Percentiles rank a stretch among this genome's conserved stretches.
Conservation (phyloP, 2,113 vertebrate species). For the Damaliscus lunatus region DNA sequence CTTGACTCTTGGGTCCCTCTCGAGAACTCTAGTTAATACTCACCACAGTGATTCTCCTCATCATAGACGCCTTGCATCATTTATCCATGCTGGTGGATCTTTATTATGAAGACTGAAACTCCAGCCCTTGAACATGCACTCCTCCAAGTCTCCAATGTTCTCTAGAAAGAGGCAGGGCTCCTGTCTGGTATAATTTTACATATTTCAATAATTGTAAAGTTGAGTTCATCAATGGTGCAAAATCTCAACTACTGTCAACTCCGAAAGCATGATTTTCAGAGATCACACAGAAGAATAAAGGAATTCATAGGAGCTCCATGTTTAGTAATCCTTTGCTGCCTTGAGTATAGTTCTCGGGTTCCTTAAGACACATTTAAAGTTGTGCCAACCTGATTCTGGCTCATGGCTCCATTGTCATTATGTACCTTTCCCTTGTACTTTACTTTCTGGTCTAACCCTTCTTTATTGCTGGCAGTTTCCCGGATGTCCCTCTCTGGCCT, state of each 20-base stretch:
- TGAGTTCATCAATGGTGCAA: neutral
- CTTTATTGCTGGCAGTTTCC: neutral
- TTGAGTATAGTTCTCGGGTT: neutral
- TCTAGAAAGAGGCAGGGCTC: neutral
- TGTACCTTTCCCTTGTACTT: accelerated
- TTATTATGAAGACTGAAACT: neutral
- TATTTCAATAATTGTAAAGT: neutral
- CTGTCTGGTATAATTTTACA: neutral
- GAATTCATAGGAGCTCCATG: neutral
- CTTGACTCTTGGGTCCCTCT: neutral
- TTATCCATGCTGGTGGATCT: neutral
- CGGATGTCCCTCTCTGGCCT: neutral
- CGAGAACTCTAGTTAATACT: neutral
- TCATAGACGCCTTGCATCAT: accelerated
- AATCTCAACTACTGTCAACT: neutral
- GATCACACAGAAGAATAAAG: neutral
- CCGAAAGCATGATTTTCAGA: neutral
- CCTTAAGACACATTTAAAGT: neutral
- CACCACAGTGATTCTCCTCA: neutral
- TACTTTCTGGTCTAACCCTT: neutral
- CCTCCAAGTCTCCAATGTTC: neutral
- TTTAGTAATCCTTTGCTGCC: neutral
- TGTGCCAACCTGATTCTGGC: neutral
- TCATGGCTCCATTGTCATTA: neutral
- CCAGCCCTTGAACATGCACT: accelerated